Percentiles rank a stretch among this genome's conserved stretches.
Conservation (phyloP, 2,888 invertebrate genomes). For the Drosophila suboccidentalis region DNA sequence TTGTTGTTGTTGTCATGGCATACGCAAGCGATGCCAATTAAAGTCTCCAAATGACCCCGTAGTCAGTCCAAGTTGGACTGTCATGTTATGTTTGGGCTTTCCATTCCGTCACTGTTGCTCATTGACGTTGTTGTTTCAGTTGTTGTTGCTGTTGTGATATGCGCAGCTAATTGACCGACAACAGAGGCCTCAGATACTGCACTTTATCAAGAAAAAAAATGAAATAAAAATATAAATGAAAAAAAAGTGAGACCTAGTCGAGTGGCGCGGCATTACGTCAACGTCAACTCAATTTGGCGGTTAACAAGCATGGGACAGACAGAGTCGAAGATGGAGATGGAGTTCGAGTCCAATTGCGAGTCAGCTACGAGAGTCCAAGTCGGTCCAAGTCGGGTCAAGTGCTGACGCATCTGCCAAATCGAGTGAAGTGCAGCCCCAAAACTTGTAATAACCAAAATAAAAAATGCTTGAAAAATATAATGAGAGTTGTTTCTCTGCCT, state of each 20-base stretch:
- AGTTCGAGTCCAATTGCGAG: constrained; percentile 16
- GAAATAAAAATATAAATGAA: constrained; percentile 22
- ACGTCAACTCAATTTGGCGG: constrained; percentile 80
- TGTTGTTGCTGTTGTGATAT: constrained; percentile 55
- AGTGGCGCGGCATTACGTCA: constrained; percentile 78
- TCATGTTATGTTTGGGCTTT: constrained; percentile 57
- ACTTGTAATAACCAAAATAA: constrained; percentile 68
- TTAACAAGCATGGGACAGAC: constrained; percentile 73
- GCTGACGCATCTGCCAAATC: constrained; percentile 79
- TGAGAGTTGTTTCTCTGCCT: constrained; percentile 66
- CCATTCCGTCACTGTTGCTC: constrained; percentile 54
- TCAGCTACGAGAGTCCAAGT: constrained; percentile 8
- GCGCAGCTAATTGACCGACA: constrained; percentile 76
- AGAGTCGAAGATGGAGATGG: constrained; percentile 54
- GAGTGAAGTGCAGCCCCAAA: constrained; percentile 78
- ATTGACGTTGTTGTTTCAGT: constrained; percentile 20
- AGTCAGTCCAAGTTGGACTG: constrained; percentile 39
- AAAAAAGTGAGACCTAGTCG: constrained; percentile 72
- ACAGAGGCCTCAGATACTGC: constrained; percentile 64
- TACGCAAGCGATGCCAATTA: constrained; percentile 67
- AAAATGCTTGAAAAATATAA: constrained; percentile 71
- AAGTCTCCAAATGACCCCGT: constrained; percentile 61
- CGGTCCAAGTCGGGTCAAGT: constrained; percentile 56
- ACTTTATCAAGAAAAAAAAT: constrained; percentile 63
- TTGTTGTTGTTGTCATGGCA: constrained; percentile 14